These are phyloP conservation scores for Rhabdomys pumilio DNA, from an alignment of 2,797 vertebrate genomes.

Conservation along the genomic window DNA sequence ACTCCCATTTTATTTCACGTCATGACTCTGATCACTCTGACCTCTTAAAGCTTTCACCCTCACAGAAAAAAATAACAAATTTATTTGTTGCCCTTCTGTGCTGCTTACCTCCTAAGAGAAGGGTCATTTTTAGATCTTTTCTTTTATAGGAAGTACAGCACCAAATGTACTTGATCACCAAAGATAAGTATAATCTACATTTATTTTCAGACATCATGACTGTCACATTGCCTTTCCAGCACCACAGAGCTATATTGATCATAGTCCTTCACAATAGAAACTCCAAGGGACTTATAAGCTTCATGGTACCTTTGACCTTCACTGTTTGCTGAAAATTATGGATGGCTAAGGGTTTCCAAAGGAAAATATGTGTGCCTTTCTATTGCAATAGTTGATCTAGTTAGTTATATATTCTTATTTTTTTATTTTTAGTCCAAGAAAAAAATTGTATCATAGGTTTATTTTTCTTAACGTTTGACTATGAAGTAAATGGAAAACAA, in stretches of 20 bases:
- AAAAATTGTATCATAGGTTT: neutral
- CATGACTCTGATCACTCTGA: neutral
- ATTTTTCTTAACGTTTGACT: neutral
- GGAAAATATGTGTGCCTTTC: neutral
- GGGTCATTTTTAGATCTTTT: neutral
- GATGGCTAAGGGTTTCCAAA: neutral
- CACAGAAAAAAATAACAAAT: neutral
- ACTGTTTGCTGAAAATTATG: neutral
- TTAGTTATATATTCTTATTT: neutral
- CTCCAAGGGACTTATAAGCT: neutral
- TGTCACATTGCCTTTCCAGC: neutral
- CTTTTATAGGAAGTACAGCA: accelerated
- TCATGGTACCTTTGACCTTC: neutral
- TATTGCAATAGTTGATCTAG: neutral
- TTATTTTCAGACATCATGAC: neutral
- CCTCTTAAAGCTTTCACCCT: neutral
- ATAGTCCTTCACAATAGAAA: neutral
- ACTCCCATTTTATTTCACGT: neutral
- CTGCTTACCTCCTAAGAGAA: neutral
- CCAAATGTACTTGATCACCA: neutral
- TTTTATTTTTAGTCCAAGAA: neutral
- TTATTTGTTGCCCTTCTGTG: neutral
- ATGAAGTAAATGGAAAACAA: neutral
- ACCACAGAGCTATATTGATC: neutral
- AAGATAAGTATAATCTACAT: neutral